These are phyloP conservation scores for Paragorgia papillata DNA, from an alignment of 92 coral and sea anemone species.

Conservation along the genomic window DNA sequence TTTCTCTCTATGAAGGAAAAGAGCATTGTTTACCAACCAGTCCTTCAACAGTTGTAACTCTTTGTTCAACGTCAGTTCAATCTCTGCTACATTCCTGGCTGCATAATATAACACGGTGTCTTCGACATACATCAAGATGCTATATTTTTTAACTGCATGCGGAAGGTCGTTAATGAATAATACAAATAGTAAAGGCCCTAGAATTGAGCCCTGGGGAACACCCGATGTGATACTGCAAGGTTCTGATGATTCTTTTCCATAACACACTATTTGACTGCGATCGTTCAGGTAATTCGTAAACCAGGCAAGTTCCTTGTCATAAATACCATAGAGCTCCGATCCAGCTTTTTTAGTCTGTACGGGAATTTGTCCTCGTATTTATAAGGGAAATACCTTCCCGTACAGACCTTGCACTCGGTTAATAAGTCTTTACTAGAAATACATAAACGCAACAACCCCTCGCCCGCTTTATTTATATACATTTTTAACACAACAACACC, in stretches of 20 bases:
- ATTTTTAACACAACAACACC: too few species aligned
- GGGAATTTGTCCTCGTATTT: too few species aligned
- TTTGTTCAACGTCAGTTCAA: conserved; percentile 2
- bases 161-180: conserved; percentile 50
- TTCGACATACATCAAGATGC: conserved; percentile 46
- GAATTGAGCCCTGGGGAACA: conserved; percentile 58
- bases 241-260: conserved; percentile 33
- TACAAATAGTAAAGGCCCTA: conserved; percentile 58
- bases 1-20: conserved; percentile 1
- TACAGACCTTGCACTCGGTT: too few species aligned
- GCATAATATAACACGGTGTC: conserved; percentile 33
- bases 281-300: conserved; percentile 40
- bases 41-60: neutral
- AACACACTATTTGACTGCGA: conserved; percentile 41
- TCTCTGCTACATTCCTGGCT: conserved; percentile 10
- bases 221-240: conserved; percentile 40
- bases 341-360: conserved; percentile 46
- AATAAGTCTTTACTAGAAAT: too few species aligned
- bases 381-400: too few species aligned
- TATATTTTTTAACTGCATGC: conserved; percentile 9
- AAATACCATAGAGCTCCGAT: conserved; percentile 45
- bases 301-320: conserved; percentile 41
- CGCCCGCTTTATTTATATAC: too few species aligned
- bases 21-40: neutral
- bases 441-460: too few species aligned